Base-by-base conservation (phyloP, 2,888 invertebrate species). In the Digitonthophagus gazella region DNA sequence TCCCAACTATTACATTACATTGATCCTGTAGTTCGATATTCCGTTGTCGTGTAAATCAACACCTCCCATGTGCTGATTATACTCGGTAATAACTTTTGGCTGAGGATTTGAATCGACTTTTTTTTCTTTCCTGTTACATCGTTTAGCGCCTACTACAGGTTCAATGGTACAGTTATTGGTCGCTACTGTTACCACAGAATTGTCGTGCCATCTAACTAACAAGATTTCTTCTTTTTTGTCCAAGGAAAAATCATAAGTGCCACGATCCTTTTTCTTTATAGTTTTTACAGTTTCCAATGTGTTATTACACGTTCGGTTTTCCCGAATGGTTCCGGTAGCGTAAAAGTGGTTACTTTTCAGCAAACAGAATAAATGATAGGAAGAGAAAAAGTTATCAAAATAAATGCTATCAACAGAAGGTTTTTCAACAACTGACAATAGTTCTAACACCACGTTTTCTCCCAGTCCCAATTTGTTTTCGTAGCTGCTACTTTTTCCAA, bases 21-120 rank as follows among this genome's bases (percentile, higher is more conserved):
- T 44, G 11, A 44, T 44, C 56, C 75, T 69, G 65, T 75, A 76
- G 69, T 76, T 76, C 6, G 71, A 66, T 15, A 74, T 72, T 8
- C 66, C 72, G 64, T 73, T 72, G 58, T 73, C 72, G 58, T 67
- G 68, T 20, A 73, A 65, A 65, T 72, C 71, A 28, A 73, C 73
- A 18, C 72, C 71, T 8, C 70, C 70, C 69, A 72, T 72, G 57
- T 67, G 58, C 3, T 64, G 54, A 66, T 73, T 72, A 22, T 72
- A 73, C 28, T 72, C 18, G 28, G 69, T 22, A 66, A 72, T 69
- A 15, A 69, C 22, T 56, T 20, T 11, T 44, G 70, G 71, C 55
- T 70, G 68, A 44, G 67, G 63, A 2, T n/a, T n/a, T n/a, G 57
- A 16, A n/a, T n/a, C 57, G 14, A n/a, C 15, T 57, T 5, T 57